A percentile compares a stretch with the other conserved stretches of the same genome.
These are phyloP conservation scores for Gambusia yucatana DNA, from an alignment of 2,797 vertebrate species.

Conservation along the genomic window DNA sequence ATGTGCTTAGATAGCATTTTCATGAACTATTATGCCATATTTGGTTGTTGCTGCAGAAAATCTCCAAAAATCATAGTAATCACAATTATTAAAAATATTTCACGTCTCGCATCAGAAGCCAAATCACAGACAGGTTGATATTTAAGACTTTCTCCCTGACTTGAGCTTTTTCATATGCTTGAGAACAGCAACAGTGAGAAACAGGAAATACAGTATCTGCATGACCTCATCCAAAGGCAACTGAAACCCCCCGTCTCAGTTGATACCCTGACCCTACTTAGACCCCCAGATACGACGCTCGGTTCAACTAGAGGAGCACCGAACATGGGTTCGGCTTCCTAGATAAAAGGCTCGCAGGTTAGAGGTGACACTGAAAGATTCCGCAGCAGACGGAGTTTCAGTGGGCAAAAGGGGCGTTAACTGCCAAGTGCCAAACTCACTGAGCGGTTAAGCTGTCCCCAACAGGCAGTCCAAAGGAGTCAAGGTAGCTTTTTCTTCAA, in stretches of 20 bases:
- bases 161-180: neutral
- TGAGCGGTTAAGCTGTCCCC: conserved; percentile 21
- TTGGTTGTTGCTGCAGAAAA: neutral
- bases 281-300: neutral
- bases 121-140: neutral
- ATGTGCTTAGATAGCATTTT: neutral
- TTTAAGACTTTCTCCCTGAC: neutral
- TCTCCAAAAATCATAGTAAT: neutral
- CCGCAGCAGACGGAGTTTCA: conserved; percentile 59
- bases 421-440: conserved; percentile 73
- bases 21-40: neutral
- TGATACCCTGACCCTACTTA: conserved; percentile 9
- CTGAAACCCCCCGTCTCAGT: neutral
- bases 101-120: neutral
- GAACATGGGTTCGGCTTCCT: neutral
- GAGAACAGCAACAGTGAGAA: neutral
- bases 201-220: conserved; percentile 5
- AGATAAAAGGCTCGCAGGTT: conserved; percentile 7
- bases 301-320: neutral
- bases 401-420: conserved; percentile 73
- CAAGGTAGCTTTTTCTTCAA: neutral
- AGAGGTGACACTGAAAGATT: conserved; percentile 71
- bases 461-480: rapidly evolving
- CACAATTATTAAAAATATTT: neutral
- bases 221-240: neutral